Conservation (phyloP, 2,797 vertebrate species). For the Eospalax fontanierii region DNA sequence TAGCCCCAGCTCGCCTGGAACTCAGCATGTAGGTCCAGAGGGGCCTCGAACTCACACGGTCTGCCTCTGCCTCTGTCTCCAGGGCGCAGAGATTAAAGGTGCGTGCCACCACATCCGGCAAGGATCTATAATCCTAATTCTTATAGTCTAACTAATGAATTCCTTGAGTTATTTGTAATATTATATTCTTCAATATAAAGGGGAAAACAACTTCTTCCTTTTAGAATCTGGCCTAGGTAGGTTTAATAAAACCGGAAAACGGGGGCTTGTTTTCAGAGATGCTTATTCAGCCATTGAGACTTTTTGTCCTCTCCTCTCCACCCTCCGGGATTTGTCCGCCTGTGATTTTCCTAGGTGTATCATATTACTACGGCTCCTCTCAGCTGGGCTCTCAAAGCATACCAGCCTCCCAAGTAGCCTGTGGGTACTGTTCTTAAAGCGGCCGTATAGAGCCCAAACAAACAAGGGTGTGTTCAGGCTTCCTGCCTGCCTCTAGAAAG, state of each 20-base stretch:
- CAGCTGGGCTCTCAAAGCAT: neutral
- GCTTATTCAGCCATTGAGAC: neutral
- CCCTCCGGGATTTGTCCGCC: neutral
- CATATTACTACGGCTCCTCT: neutral
- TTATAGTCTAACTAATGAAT: neutral
- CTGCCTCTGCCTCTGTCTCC: no score
- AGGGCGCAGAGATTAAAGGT: no score
- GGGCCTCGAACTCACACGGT: no score
- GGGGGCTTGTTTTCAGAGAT: neutral
- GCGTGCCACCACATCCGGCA: neutral
- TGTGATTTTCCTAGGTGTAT: neutral
- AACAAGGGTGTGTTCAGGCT: neutral
- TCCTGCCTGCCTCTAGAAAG: neutral
- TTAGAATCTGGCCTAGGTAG: neutral
- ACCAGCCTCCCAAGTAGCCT: neutral
- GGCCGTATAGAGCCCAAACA: neutral
- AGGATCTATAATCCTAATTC: neutral
- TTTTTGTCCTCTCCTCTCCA: neutral
- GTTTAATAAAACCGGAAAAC: neutral
- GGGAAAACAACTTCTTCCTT: neutral
- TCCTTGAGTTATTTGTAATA: constrained; percentile 11
- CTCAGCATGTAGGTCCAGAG: no score
- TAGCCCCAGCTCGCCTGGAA: no score
- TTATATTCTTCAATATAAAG: constrained; percentile 1
- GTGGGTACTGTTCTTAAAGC: neutral